phyloP scores from a whole-genome alignment of 2,113 vertebrate genomes.

The Clarias batrachus region DNA sequence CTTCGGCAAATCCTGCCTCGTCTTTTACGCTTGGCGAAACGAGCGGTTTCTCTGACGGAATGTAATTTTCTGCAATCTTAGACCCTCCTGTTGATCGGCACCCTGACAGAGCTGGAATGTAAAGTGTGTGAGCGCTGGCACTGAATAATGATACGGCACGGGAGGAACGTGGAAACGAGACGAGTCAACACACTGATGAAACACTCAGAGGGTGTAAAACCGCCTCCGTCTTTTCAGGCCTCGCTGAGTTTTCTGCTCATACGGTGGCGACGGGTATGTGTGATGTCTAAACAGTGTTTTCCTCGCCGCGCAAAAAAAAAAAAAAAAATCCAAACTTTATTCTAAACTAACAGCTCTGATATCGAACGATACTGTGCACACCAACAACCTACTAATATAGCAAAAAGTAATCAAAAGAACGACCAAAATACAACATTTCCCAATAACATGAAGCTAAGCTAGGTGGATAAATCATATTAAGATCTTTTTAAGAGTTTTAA shows the following conservation, averaged over 20 bases:
- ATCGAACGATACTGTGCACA: too few relatives aligned
- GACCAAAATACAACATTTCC: background rate
- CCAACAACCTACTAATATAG: background rate
- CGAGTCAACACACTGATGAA: slow-evolving; percentile 19
- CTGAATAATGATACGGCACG: slow-evolving; percentile 20
- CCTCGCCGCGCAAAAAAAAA: background rate
- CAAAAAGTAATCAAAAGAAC: background rate
- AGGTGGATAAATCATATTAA: background rate
- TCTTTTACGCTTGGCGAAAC: slow-evolving; percentile 37
- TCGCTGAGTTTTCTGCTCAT: background rate
- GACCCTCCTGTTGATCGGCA: slow-evolving; percentile 42
- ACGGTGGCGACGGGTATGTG: background rate
- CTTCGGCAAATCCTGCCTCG: slow-evolving; percentile 43
- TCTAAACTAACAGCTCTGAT: background rate
- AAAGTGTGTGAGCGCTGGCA: background rate
- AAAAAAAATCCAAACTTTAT: too few relatives aligned
- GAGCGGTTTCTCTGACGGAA: slow-evolving; percentile 55
- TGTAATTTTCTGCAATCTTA: slow-evolving; percentile 54
- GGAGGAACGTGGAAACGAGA: background rate
- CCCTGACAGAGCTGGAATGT: background rate
- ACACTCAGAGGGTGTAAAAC: slow-evolving; percentile 6
- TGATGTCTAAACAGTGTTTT: slow-evolving; percentile 3
- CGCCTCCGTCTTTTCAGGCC: slow-evolving; percentile 1
- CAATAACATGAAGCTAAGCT: background rate
- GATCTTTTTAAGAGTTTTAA: background rate